Evolutionary conservation across 2,888 invertebrate genomes (phyloP), one percentile per base, ranked within the genome.

Genomic region (Hetaerina titia): DNA sequence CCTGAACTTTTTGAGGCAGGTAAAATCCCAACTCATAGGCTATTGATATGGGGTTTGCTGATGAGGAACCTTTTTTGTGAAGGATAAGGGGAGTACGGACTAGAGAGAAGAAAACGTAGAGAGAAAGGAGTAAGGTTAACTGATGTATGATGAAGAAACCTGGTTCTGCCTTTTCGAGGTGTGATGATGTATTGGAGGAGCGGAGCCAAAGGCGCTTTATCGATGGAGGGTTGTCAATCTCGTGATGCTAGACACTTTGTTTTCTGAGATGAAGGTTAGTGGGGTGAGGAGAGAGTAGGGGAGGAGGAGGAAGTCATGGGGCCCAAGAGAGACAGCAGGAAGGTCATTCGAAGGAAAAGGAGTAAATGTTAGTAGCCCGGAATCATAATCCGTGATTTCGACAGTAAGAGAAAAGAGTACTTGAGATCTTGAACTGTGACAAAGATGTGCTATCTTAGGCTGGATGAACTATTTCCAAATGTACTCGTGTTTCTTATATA

Each of bases 111-210:
- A n/a, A 90, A 22, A 90, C 4, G 31, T 22, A 11, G 57, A 31
- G 22, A 17, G 56, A 31, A 60, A 92, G 69, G 57, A 69, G 74
- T 22, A 45, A 57, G 57, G 74, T 15, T 57, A 8, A 56, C 89
- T 89, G 89, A 92, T 92, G 74, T 64, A 92, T 57, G 92, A 92
- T 92, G 92, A 92, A 69, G 74, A 92, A 92, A 92, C 74, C 92
- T 92, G 92, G 92, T 92, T 92, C 92, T 92, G 92, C 92, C 92
- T 92, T 92, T 74, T 15, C 74, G 92, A 92, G 92, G 92, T 92
- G 92, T 92, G 92, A 92, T 92, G 92, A 92, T 92, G 92, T 92
- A 92, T 92, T 92, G 92, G 92, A 22, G 92, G 92, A 92, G 92
- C 92, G 25, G 74, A 56, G 81, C 56, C 74, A 56, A 74, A 92